A percentile compares a stretch with the other conserved stretches of the same genome.
Conservation (phyloP, 1,140 invertebrate genomes). For the Arctopsyche grandis region DNA sequence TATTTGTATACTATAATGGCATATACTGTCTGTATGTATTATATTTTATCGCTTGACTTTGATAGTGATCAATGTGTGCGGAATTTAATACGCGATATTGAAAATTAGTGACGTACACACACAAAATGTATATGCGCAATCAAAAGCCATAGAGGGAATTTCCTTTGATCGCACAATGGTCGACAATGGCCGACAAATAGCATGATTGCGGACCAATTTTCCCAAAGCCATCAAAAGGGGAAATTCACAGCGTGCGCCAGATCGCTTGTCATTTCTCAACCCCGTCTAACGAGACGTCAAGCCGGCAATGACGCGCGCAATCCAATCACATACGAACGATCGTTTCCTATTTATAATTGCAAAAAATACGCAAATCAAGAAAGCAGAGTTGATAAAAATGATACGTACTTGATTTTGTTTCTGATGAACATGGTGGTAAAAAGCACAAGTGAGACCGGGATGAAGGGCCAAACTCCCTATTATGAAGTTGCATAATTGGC, state of each 20-base stretch:
- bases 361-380: too few relatives aligned
- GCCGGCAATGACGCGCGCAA: too few relatives aligned
- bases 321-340: too few relatives aligned
- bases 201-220: constrained; percentile 5
- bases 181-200: background rate
- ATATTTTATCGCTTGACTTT: background rate
- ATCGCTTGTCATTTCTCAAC: constrained; percentile 1
- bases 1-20: too few relatives aligned
- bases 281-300: background rate
- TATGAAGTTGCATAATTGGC: constrained; percentile 21
- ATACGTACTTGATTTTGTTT: background rate
- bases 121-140: too few relatives aligned
- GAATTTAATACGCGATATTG: constrained; percentile 4
- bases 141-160: background rate
- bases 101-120: too few relatives aligned
- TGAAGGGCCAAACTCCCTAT: background rate
- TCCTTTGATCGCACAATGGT: background rate
- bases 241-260: background rate
- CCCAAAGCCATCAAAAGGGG: background rate
- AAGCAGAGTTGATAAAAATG: too few relatives aligned
- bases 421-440: too few relatives aligned
- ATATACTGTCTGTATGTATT: too few relatives aligned
- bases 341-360: too few relatives aligned
- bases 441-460: too few relatives aligned
- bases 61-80: background rate